Conservation (phyloP, 1,140 invertebrate genomes). For the Leptoteleia sp. region DNA sequence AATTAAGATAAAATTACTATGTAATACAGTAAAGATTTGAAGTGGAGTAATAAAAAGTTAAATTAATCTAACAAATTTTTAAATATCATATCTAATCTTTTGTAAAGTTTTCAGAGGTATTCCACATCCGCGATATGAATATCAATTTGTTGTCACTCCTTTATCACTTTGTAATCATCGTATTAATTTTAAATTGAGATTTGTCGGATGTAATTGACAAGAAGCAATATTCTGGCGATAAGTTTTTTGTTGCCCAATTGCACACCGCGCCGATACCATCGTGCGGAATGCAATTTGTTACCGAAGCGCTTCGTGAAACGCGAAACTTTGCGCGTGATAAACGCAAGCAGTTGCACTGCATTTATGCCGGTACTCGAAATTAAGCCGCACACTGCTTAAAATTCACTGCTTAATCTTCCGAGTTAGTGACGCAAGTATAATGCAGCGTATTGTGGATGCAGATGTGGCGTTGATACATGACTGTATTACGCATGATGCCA, state of each 20-base stretch:
- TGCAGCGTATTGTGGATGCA: conserved; percentile 16
- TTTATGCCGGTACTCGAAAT: conserved; percentile 14
- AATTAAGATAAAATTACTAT: too few relatives aligned
- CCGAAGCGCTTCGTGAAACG: not conserved
- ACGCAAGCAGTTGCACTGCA: not conserved
- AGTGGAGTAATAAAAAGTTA: too few relatives aligned
- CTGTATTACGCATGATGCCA: not conserved
- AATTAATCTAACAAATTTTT: too few relatives aligned
- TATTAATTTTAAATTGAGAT: too few relatives aligned
- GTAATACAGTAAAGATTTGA: too few relatives aligned
- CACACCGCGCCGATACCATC: not conserved
- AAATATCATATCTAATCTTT: too few relatives aligned
- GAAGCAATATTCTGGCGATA: not conserved
- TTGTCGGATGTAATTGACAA: too few relatives aligned
- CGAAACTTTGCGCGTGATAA: conserved; percentile 4
- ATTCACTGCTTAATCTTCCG: conserved; percentile 36
- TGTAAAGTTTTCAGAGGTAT: too few relatives aligned
- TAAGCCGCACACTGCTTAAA: conserved; percentile 32
- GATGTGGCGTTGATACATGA: conserved; percentile 24
- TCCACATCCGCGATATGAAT: too few relatives aligned
- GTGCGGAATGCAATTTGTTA: not conserved
- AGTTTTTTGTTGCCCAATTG: not conserved
- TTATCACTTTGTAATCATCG: too few relatives aligned
- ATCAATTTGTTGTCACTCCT: too few relatives aligned
- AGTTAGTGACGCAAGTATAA: conserved; percentile 23